Percentiles rank a stretch among this genome's conserved stretches.
phyloP scores from a whole-genome alignment of 2,113 vertebrate genomes.

The Vulpes lagopus region DNA sequence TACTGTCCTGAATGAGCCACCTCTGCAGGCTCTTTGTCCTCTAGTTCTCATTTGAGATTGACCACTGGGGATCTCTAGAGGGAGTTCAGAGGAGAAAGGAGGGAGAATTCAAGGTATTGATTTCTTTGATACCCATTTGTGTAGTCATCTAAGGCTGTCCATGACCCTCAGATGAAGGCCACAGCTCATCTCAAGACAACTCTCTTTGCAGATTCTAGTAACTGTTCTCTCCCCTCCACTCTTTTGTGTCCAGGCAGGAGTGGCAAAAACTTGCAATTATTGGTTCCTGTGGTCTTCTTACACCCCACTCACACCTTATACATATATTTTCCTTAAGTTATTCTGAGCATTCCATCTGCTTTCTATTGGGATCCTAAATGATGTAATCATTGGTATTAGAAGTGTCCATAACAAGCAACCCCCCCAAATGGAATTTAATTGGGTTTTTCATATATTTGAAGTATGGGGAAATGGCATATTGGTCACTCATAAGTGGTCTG shows the following conservation, averaged over 20 bases:
- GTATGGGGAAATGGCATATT: neutral
- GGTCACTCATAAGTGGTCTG: neutral
- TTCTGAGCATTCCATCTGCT: neutral
- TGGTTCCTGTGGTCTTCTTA: neutral
- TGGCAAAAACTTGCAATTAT: neutral
- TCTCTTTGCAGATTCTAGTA: neutral
- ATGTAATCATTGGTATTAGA: neutral
- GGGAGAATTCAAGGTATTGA: neutral
- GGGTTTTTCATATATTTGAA: neutral
- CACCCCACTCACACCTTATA: neutral
- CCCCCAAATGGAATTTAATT: neutral
- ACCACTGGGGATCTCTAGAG: neutral
- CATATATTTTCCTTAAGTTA: neutral
- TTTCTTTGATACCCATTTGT: neutral
- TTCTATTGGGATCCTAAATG: neutral
- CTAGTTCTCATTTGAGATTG: neutral
- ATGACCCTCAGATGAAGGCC: neutral
- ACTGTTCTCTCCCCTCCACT: neutral
- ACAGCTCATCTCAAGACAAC: neutral
- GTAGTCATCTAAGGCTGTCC: neutral
- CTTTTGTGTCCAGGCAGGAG: neutral
- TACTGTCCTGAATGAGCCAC: neutral
- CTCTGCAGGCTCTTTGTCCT: neutral
- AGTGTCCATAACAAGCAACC: neutral
- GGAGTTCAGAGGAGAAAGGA: neutral